Conservation (phyloP, 2,888 invertebrate species). For the Neoitamus cyanurus region DNA sequence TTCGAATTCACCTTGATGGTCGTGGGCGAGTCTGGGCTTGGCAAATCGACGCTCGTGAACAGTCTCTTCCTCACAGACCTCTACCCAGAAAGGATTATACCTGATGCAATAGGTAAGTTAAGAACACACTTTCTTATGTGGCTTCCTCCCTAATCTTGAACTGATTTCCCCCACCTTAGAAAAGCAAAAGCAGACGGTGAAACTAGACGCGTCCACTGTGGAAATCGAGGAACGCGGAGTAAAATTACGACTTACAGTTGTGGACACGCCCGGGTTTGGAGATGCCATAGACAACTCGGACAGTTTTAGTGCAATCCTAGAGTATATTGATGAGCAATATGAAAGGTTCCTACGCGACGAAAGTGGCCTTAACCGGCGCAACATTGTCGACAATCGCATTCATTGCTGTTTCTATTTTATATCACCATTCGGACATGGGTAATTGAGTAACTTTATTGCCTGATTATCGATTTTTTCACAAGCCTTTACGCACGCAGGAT, state of each 20-base stretch:
- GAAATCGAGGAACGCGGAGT: slow-evolving; percentile 97
- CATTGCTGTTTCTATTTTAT: slow-evolving; percentile 99
- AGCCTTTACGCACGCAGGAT: slow-evolving; percentile 69
- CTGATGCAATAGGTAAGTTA: slow-evolving; percentile 83
- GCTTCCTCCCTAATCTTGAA: neutral
- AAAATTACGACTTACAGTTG: slow-evolving; percentile 90
- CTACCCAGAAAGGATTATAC: slow-evolving; percentile 91
- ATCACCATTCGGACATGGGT: slow-evolving; percentile 97
- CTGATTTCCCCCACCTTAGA: slow-evolving; percentile 69
- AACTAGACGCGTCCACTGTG: slow-evolving; percentile 94
- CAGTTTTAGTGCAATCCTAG: slow-evolving; percentile 91
- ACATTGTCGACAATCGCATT: slow-evolving; percentile 96
- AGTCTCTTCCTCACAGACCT: slow-evolving; percentile 94
- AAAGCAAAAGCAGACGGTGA: slow-evolving; percentile 91
- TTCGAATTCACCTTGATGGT: slow-evolving; percentile 99
- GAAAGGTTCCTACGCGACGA: slow-evolving; percentile 91
- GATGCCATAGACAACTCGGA: slow-evolving; percentile 95
- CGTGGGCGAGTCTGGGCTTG: slow-evolving; percentile 90
- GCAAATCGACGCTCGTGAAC: slow-evolving; percentile 96
- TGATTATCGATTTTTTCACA: neutral
- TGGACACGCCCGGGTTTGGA: slow-evolving; percentile 96
- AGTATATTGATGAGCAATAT: slow-evolving; percentile 98
- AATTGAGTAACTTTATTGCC: slow-evolving; percentile 58
- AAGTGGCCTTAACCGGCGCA: slow-evolving; percentile 93
- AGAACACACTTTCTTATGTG: slow-evolving; percentile 27